These are phyloP conservation scores for Aurelia aurita complex sp. Pacific DNA, from an alignment of 30 jellyfish, hydroid and myxozoan species.

Conservation along the genomic window DNA sequence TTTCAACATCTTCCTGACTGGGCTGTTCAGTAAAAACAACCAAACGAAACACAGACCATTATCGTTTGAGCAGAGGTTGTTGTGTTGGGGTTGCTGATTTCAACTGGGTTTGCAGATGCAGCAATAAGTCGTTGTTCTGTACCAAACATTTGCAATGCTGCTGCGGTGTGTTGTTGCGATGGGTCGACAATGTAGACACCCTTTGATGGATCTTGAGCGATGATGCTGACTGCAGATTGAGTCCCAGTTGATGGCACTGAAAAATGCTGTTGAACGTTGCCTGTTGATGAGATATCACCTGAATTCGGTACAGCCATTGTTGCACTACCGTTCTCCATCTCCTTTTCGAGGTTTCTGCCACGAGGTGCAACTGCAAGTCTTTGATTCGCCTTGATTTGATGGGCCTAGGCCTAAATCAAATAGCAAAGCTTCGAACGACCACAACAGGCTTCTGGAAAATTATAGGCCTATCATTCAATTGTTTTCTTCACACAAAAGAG, in stretches of 20 bases:
- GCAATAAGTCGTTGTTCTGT: slow-evolving; percentile 72
- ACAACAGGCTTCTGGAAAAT: too few species aligned
- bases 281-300: slow-evolving; percentile 35
- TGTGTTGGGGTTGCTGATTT: slow-evolving; percentile 28
- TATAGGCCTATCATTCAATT: too few species aligned
- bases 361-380: background rate
- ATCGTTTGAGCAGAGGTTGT: slow-evolving; percentile 17
- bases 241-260: slow-evolving; percentile 67
- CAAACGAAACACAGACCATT: slow-evolving; percentile 9
- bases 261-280: slow-evolving; percentile 66
- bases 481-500: too few species aligned
- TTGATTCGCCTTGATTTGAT: too few species aligned
- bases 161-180: slow-evolving; percentile 74
- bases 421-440: too few species aligned
- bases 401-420: too few species aligned
- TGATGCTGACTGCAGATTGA: slow-evolving; percentile 74
- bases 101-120: slow-evolving; percentile 53
- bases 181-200: slow-evolving; percentile 93
- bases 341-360: background rate
- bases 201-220: slow-evolving; percentile 89
- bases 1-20: too few species aligned
- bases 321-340: slow-evolving; percentile 64
- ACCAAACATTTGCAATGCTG: slow-evolving; percentile 83
- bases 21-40: too few species aligned
- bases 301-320: slow-evolving; percentile 49